A percentile compares a stretch with the other conserved stretches of the same genome.
phyloP scores from a whole-genome alignment of 2,888 invertebrate species.

The Ormyrus nitidulus region DNA sequence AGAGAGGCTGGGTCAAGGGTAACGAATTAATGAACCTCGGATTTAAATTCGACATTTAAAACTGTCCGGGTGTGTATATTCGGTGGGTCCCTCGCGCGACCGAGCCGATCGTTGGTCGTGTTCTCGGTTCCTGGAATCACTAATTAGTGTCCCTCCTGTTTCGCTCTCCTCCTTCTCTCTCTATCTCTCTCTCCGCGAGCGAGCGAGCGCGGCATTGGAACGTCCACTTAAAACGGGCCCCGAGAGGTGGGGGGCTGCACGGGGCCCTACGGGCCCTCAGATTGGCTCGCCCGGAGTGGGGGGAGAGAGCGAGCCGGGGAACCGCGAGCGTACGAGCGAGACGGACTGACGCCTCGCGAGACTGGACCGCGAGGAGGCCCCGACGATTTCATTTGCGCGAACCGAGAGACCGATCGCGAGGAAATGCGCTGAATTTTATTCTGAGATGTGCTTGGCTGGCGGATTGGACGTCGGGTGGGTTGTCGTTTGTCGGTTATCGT shows the following conservation, averaged over 20 bases:
- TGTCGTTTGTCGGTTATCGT: too few relatives aligned
- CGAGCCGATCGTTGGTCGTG: conserved; percentile 63
- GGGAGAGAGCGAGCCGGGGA: background rate
- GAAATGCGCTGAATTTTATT: too few relatives aligned
- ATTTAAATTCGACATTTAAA: conserved; percentile 59
- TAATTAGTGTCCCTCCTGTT: conserved; percentile 73
- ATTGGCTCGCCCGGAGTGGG: conserved; percentile 16
- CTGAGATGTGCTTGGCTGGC: too few relatives aligned
- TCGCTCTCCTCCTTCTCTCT: conserved; percentile 65
- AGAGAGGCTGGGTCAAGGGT: conserved; percentile 55
- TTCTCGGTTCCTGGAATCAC: conserved; percentile 69
- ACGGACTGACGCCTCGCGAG: conserved; percentile 61
- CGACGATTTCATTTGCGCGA: conserved; percentile 40
- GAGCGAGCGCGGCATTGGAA: too few relatives aligned
- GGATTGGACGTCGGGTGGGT: too few relatives aligned
- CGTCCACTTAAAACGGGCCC: conserved; percentile 41
- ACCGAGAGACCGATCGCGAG: too few relatives aligned
- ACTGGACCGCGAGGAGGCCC: background rate
- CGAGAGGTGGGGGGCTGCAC: background rate
- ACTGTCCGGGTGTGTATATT: conserved; percentile 48
- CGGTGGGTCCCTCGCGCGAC: conserved; percentile 27
- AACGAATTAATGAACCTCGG: conserved; percentile 58
- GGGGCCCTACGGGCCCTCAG: conserved; percentile 24
- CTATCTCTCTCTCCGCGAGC: too few relatives aligned
- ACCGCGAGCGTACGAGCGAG: conserved; percentile 55